Evolutionary conservation across 2,113 vertebrate genomes (phyloP).

Genomic region (Cromileptes altivelis): DNA sequence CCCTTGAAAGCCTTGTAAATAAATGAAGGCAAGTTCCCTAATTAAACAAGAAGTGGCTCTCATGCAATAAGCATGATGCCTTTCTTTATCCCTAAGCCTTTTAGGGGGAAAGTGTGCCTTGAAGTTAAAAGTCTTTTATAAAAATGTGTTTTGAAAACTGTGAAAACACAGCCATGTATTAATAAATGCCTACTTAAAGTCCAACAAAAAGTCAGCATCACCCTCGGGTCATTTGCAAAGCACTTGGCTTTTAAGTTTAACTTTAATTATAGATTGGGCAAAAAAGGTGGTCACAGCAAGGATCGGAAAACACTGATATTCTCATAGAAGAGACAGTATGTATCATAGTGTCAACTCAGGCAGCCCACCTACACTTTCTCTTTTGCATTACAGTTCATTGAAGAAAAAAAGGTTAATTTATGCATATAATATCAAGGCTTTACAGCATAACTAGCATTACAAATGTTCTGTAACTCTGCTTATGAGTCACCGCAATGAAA

Average conservation of each 20-base stretch:
- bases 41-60: slow-evolving; percentile 72
- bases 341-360: background rate
- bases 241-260: slow-evolving; percentile 67
- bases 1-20: slow-evolving; percentile 59
- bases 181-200: slow-evolving; percentile 75
- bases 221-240: slow-evolving; percentile 72
- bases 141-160: slow-evolving; percentile 70
- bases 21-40: slow-evolving; percentile 60
- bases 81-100: slow-evolving; percentile 66
- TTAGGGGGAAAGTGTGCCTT: slow-evolving; percentile 54
- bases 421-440: background rate
- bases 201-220: slow-evolving; percentile 67
- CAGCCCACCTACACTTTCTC: background rate
- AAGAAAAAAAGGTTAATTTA: background rate
- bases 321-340: background rate
- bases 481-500: background rate
- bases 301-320: slow-evolving; percentile 31
- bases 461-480: background rate
- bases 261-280: slow-evolving; percentile 79
- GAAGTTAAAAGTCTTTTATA: slow-evolving; percentile 59
- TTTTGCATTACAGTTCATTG: background rate
- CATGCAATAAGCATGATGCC: slow-evolving; percentile 53
- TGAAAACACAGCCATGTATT: slow-evolving; percentile 68
- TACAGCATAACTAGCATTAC: background rate
- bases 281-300: slow-evolving; percentile 48